Percentiles rank a stretch among this genome's conserved stretches.
These are phyloP conservation scores for Drosophila leontia DNA, from an alignment of 1,140 invertebrate genomes.

Conservation along the genomic window DNA sequence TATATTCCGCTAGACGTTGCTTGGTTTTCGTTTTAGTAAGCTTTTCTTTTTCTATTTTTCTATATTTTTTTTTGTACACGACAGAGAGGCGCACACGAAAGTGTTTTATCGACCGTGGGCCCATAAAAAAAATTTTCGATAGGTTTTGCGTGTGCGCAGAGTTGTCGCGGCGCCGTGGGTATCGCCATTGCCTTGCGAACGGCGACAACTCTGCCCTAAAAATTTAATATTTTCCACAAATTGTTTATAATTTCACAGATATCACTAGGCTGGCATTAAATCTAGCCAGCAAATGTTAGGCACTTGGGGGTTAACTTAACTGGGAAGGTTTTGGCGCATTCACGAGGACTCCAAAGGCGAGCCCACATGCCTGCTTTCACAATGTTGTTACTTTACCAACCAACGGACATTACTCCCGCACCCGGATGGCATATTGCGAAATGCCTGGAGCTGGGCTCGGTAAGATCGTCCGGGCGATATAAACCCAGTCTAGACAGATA, in stretches of 20 bases:
- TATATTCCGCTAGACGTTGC: conserved; percentile 13
- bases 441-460: neutral
- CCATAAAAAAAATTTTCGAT: conserved; percentile 63
- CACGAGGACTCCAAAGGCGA: neutral
- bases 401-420: conserved; percentile 57
- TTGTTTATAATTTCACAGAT: conserved; percentile 43
- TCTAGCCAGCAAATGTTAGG: neutral
- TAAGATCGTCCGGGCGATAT: neutral
- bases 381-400: conserved; percentile 59
- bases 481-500: neutral
- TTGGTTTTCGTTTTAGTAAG: conserved; percentile 28
- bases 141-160: conserved; percentile 32
- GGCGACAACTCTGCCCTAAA: conserved; percentile 56
- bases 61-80: conserved; percentile 69
- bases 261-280: neutral
- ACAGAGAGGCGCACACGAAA: conserved; percentile 66
- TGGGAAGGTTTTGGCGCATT: neutral
- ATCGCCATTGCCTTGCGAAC: conserved; percentile 22
- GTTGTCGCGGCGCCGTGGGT: conserved; percentile 35
- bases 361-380: conserved; percentile 19
- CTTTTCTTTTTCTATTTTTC: conserved; percentile 47
- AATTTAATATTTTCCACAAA: conserved; percentile 76
- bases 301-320: neutral
- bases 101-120: conserved; percentile 71
- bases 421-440: conserved; percentile 7